These are phyloP conservation scores for Dufourea novaeangliae DNA, from an alignment of 1,140 invertebrate genomes.

Conservation along the genomic window DNA sequence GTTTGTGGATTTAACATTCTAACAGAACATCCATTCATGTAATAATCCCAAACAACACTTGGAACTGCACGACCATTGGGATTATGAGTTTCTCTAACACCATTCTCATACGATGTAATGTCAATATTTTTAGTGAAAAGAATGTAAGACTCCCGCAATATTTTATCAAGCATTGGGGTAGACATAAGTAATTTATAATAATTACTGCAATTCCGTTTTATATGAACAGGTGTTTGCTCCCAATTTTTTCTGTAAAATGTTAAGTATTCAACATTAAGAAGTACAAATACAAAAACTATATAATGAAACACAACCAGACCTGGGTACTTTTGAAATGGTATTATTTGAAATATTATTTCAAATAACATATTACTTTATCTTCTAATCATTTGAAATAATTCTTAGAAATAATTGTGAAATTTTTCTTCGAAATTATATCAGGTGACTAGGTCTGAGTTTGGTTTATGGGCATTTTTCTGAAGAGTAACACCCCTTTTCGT, in stretches of 20 bases:
- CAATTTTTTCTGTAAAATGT: slow-evolving; percentile 83
- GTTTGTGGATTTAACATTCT: slow-evolving; percentile 97
- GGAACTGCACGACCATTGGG: slow-evolving; percentile 89
- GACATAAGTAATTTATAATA: slow-evolving; percentile 91
- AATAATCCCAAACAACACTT: slow-evolving; percentile 95
- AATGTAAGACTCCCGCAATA: slow-evolving; percentile 89
- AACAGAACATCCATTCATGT: slow-evolving; percentile 94
- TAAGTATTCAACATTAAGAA: slow-evolving; percentile 24
- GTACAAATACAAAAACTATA: slow-evolving; percentile 28
- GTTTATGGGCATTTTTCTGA: too few species aligned
- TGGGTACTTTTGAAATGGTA: too few species aligned
- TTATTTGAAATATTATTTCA: too few species aligned
- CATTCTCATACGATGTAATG: slow-evolving; percentile 92
- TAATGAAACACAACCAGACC: slow-evolving; percentile 4
- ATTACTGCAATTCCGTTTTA: slow-evolving; percentile 84
- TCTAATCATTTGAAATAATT: too few species aligned
- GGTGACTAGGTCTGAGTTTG: too few species aligned
- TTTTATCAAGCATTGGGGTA: slow-evolving; percentile 88
- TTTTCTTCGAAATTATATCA: too few species aligned
- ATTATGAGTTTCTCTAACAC: slow-evolving; percentile 92
- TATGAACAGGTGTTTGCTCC: slow-evolving; percentile 91
- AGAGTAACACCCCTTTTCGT: too few species aligned
- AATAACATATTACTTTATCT: too few species aligned
- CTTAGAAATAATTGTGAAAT: too few species aligned
- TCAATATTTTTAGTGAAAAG: slow-evolving; percentile 94